Base-by-base conservation (phyloP, 1,140 invertebrate species). In the Adelges cooleyi region DNA sequence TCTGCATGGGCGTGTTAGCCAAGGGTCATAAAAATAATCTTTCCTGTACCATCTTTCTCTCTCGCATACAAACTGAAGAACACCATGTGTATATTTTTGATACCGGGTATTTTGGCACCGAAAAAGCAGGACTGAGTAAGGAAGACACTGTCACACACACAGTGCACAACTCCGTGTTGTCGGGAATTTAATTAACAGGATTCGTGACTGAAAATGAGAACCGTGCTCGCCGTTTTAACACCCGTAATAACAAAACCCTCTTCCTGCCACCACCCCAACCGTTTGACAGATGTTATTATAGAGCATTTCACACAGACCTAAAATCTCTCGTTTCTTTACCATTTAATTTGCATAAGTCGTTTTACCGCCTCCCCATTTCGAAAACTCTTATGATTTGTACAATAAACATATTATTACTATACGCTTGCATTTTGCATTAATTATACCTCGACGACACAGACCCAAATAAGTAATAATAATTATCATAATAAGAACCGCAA, bases 341-440 rank as follows among this genome's bases (percentile, higher is more conserved):
- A 62, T 62, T 62, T 62, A 29, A 62, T 62, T 62, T 62, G 56
- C 56, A 62, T 62, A 62, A 62, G 40, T 46, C 56, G 56, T 62
- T 48, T 46, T 25, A 59, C n/a, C 23, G 38, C 15, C 33, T 54
- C n/a, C 10, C 38, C 23, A 25, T 59, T 59, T n/a, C n/a, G n/a
- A n/a, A n/a, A n/a, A n/a, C n/a, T n/a, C n/a, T n/a, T n/a, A 44
- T 59, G 20, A 59, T 59, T 44, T n/a, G n/a, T n/a, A n/a, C n/a
- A n/a, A n/a, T n/a, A n/a, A n/a, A n/a, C n/a, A n/a, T n/a, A n/a
- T n/a, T n/a, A n/a, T n/a, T n/a, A 42, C 6, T 38, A 23, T 44
- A 44, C 10, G 38, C 38, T 27, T 25, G 40, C 38, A 42, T 23
- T 10, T 59, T 59, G 40, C 44, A 59, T 59, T 59, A 44, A 59